Evolutionary conservation across 2,113 vertebrate genomes (phyloP).

Genomic region (Dryoscopus gambensis): DNA sequence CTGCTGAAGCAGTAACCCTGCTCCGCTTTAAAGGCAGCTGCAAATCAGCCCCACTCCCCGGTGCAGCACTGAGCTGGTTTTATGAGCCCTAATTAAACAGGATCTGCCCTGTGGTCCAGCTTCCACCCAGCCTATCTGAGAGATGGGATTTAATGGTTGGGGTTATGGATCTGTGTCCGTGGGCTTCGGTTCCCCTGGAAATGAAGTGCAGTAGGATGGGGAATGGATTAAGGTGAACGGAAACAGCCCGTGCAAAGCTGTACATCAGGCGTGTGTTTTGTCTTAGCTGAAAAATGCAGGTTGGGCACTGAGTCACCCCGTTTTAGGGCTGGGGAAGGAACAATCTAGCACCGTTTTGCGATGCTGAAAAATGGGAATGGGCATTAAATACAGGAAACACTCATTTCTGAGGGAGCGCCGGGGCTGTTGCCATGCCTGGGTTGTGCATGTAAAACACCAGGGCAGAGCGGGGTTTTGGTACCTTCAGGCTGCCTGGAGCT

Average conservation of each 20-base stretch:
- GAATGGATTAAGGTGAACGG: not conserved
- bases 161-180: not conserved
- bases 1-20: slow-evolving; percentile 65
- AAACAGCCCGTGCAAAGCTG: not conserved
- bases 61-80: slow-evolving; percentile 12
- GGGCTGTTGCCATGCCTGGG: not conserved
- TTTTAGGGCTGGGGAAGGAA: not conserved
- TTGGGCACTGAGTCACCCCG: accelerated
- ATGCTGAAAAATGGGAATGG: not conserved
- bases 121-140: slow-evolving; percentile 43
- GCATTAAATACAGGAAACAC: not conserved
- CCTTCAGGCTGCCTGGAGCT: not conserved
- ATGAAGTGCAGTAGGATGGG: not conserved
- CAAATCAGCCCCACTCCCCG: slow-evolving; percentile 50
- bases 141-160: slow-evolving; percentile 18
- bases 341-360: accelerated
- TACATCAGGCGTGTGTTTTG: not conserved
- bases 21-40: slow-evolving; percentile 58
- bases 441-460: not conserved
- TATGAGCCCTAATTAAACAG: slow-evolving; percentile 60
- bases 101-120: slow-evolving; percentile 51
- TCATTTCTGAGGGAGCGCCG: not conserved
- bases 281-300: not conserved
- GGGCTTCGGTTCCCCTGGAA: not conserved
- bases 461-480: not conserved